A percentile compares a stretch with the other conserved stretches of the same genome.
phyloP scores from a whole-genome alignment of 2,888 invertebrate species.

The Icerya purchasi region DNA sequence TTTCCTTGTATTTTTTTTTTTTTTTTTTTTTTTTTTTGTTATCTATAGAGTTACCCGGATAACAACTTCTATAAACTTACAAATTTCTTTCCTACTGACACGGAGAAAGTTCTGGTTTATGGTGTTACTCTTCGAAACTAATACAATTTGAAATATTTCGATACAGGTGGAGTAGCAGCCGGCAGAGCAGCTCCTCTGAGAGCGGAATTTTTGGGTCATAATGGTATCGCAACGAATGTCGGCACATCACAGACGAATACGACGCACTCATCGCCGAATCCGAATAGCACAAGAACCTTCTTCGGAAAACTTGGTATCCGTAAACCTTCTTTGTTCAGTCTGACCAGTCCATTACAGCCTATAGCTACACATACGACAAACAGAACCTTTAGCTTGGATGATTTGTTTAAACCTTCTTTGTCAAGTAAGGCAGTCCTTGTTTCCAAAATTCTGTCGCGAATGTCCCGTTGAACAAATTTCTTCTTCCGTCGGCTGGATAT shows the following conservation, averaged over 20 bases:
- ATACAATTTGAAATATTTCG: too few relatives aligned
- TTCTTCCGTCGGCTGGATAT: not conserved
- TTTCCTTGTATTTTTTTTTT: too few relatives aligned
- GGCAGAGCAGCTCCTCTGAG: constrained; percentile 3
- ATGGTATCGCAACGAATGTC: constrained; percentile 8
- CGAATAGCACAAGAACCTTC: constrained; percentile 35
- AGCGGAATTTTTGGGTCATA: constrained; percentile 4
- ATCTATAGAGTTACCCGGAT: too few relatives aligned
- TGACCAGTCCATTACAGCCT: constrained; percentile 36
- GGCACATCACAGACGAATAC: constrained; percentile 10
- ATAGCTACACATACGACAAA: constrained; percentile 23
- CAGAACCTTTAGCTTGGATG: constrained; percentile 70
- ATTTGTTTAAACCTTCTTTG: constrained; percentile 43
- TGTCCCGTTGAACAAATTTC: not conserved
- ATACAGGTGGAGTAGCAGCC: too few relatives aligned
- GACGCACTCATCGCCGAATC: constrained; percentile 10
- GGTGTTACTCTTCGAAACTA: too few relatives aligned
- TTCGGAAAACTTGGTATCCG: constrained; percentile 68
- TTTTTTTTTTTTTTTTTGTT: too few relatives aligned
- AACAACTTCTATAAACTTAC: too few relatives aligned
- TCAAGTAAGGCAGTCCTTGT: constrained; percentile 16
- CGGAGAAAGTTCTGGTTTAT: too few relatives aligned
- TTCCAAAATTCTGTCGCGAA: too few relatives aligned
- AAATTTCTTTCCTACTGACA: too few relatives aligned
- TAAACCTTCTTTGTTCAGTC: constrained; percentile 66